Percentiles rank a stretch among this genome's conserved stretches.
phyloP scores from a whole-genome alignment of 1,140 invertebrate species.

The Hestina assimilis region DNA sequence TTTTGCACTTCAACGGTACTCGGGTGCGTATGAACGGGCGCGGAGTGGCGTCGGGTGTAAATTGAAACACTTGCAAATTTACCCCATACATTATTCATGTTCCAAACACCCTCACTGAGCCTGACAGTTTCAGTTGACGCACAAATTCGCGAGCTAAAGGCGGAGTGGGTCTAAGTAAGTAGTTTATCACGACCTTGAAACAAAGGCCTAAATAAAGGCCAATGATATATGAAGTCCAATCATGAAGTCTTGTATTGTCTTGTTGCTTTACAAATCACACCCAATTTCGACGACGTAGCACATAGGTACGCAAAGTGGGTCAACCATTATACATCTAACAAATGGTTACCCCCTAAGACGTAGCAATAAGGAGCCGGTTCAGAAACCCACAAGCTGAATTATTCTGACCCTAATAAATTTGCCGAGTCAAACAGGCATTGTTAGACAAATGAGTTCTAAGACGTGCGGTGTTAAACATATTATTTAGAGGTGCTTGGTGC shows the following conservation, averaged over 20 bases:
- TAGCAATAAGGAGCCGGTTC: conserved; percentile 69
- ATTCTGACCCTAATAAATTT: conserved; percentile 77
- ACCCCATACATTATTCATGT: conserved; percentile 75
- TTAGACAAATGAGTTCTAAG: conserved; percentile 73
- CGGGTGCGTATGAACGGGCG: conserved; percentile 58
- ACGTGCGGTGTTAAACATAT: conserved; percentile 47
- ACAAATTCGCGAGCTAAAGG: conserved; percentile 47
- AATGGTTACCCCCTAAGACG: conserved; percentile 67
- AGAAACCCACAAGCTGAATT: conserved; percentile 71
- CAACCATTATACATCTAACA: conserved; percentile 73
- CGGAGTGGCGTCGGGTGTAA: conserved; percentile 70
- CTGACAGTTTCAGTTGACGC: conserved; percentile 65
- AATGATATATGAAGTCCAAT: conserved; percentile 20
- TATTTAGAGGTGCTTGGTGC: conserved; percentile 35
- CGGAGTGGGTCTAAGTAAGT: conserved; percentile 27
- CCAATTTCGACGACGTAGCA: conserved; percentile 41
- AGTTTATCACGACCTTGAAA: conserved; percentile 26
- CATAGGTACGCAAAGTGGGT: conserved; percentile 68
- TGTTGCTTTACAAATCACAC: conserved; percentile 57
- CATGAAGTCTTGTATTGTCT: conserved; percentile 47
- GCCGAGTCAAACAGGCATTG: conserved; percentile 70
- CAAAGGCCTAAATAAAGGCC: conserved; percentile 7
- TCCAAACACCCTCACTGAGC: conserved; percentile 61
- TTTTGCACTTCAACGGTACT: conserved; percentile 69
- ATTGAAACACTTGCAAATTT: conserved; percentile 78